phyloP scores from a whole-genome alignment of 2,888 invertebrate species.

The Erpobdella octoculata region DNA sequence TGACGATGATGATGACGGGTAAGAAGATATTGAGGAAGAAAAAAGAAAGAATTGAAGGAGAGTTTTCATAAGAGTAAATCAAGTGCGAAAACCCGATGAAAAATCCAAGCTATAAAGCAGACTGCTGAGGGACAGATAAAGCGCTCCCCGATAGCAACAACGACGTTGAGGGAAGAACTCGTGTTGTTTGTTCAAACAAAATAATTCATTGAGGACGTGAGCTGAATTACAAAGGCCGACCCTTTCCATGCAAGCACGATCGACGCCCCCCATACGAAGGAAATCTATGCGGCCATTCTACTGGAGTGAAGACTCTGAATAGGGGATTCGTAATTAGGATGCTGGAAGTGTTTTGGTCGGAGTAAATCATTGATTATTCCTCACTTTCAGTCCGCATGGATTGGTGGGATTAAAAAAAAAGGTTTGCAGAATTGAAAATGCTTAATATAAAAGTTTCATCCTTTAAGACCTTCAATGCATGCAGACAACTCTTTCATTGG shows the following conservation, averaged over 20 bases:
- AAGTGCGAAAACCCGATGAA: slow-evolving; percentile 13
- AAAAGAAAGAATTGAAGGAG: neutral
- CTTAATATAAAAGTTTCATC: too few species aligned
- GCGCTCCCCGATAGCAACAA: neutral
- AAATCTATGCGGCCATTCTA: neutral
- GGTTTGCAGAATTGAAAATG: too few species aligned
- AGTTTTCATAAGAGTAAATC: slow-evolving; percentile 13
- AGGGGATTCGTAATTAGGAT: slow-evolving; percentile 10
- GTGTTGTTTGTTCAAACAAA: slow-evolving; percentile 12
- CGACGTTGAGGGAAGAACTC: neutral
- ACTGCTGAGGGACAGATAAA: neutral
- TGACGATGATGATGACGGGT: neutral
- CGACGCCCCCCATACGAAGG: neutral
- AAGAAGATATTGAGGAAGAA: neutral
- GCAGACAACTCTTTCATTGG: too few species aligned
- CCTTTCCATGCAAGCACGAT: neutral
- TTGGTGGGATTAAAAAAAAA: too few species aligned
- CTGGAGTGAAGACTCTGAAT: too few species aligned
- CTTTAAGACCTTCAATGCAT: too few species aligned
- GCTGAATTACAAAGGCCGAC: neutral
- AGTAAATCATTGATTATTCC: neutral
- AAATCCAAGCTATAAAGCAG: neutral
- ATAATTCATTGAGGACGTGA: slow-evolving; percentile 4
- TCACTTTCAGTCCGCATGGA: neutral
- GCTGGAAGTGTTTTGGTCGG: neutral